Percentiles rank a stretch among this genome's conserved stretches.
Evolutionary conservation across 2,113 vertebrate species (phyloP).

Genomic region (Patagioenas fasciata): DNA sequence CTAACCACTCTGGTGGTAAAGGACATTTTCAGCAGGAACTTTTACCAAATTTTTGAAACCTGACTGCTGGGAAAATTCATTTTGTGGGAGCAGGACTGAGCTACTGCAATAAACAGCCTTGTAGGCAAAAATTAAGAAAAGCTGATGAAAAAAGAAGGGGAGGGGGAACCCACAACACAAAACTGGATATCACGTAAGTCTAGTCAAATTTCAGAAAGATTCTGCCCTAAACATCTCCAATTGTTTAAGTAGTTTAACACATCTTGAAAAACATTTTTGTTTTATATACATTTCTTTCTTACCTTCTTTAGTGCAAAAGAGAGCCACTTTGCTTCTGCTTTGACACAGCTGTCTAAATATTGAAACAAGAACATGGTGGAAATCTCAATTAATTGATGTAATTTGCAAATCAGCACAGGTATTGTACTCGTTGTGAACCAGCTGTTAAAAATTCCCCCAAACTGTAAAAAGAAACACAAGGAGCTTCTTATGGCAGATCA

Average conservation of each 20-base stretch:
- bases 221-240: not conserved
- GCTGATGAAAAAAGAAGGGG: not conserved
- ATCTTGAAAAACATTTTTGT: not conserved
- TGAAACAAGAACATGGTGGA: constrained; percentile 55
- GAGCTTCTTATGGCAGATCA: not conserved
- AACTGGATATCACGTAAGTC: not conserved
- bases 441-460: not conserved
- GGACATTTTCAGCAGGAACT: not conserved
- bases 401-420: not conserved
- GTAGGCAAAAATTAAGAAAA: not conserved
- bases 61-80: not conserved
- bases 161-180: not conserved
- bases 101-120: not conserved
- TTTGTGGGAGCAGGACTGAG: not conserved
- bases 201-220: not conserved
- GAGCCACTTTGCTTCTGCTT: constrained; percentile 85
- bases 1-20: not conserved
- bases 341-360: constrained; percentile 82
- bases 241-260: not conserved
- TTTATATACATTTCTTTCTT: constrained; percentile 19
- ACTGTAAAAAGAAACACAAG: not conserved
- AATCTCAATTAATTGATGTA: not conserved
- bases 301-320: constrained; percentile 89
- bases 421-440: not conserved
- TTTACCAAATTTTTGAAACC: not conserved